A percentile compares a stretch with the other conserved stretches of the same genome.
Conservation (phyloP, 37 sponge, comb jelly and placozoan genomes). For the Crambe crambe region DNA sequence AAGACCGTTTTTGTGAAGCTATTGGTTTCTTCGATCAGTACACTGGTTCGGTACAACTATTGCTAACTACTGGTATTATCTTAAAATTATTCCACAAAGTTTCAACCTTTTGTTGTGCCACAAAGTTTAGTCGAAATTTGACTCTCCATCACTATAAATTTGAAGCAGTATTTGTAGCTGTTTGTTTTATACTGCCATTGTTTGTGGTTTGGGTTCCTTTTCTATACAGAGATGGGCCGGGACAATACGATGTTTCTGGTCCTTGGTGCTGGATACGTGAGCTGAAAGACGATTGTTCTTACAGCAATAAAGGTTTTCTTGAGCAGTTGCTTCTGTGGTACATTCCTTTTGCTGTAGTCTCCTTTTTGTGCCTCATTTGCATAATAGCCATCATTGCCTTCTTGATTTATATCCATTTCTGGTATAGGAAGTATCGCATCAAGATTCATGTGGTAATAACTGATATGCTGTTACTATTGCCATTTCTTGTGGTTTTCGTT, state of each 20-base stretch:
- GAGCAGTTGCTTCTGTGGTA: not conserved
- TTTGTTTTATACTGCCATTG: not conserved
- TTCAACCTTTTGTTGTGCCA: not conserved
- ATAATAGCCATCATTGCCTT: not conserved
- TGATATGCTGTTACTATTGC: not conserved
- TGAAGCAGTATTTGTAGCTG: not conserved
- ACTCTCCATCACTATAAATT: not conserved
- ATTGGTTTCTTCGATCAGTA: slow-evolving; percentile 19
- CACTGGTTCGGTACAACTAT: slow-evolving; percentile 22
- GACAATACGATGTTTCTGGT: not conserved
- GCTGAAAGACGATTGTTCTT: not conserved
- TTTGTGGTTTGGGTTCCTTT: not conserved
- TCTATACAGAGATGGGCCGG: not conserved
- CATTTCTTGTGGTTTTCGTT: not conserved
- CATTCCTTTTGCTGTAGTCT: not conserved
- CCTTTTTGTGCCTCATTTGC: not conserved
- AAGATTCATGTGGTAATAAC: not conserved
- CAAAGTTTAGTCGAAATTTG: not conserved
- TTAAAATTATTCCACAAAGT: not conserved
- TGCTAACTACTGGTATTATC: not conserved
- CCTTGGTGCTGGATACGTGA: not conserved
- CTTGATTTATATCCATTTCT: not conserved
- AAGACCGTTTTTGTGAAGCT: not conserved
- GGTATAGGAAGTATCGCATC: not conserved
- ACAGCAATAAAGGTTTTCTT: not conserved